Base-by-base conservation (phyloP, 2,888 invertebrate genomes). In the Yponomeuta plumbellus region DNA sequence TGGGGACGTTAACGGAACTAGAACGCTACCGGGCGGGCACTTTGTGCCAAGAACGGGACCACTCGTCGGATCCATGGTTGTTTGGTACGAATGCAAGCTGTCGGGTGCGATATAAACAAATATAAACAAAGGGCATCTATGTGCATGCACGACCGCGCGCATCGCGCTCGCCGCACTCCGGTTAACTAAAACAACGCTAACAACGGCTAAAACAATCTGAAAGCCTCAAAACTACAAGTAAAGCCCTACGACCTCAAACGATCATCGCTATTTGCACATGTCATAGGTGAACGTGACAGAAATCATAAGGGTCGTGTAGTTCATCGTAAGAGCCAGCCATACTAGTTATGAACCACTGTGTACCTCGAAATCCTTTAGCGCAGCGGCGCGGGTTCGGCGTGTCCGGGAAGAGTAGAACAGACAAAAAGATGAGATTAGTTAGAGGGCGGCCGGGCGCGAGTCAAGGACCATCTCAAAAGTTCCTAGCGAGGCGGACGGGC, bases 401-500 rank as follows among this genome's bases (percentile, higher is more conserved):
- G 92, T 92, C 92, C 92, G 92, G 93, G 92, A 90, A 93, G 94
- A 93, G 94, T 92, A 93, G 92, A 94, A 92, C 92, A 93, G 92
- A 94, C 92, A 92, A 92, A 92, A 93, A 93, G 80, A 92, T 90
- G 91, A 92, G 83, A 93, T 93, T 93, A 93, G 93, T 93, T 64
- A 61, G 13, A 57, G 68, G 83, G 84, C 85, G 85, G 86, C 82
- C 86, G 88, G 84, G 90, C 88, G 88, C 86, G 66, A 65, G 86
- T 83, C 95, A 95, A 96, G 96, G 96, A 96, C 96, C 96, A 96
- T 96, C 96, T 96, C 96, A 96, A 96, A 96, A 96, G 95, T 95
- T 95, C 95, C 96, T 94, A 94, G 93, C 80, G 81, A 73, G 22
- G 71, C 71, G 69, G 69, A 58, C 67, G 61, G 72, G 70, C 70